These are phyloP conservation scores for Eleginops maclovinus DNA, from an alignment of 2,113 vertebrate species.

Conservation along the genomic window DNA sequence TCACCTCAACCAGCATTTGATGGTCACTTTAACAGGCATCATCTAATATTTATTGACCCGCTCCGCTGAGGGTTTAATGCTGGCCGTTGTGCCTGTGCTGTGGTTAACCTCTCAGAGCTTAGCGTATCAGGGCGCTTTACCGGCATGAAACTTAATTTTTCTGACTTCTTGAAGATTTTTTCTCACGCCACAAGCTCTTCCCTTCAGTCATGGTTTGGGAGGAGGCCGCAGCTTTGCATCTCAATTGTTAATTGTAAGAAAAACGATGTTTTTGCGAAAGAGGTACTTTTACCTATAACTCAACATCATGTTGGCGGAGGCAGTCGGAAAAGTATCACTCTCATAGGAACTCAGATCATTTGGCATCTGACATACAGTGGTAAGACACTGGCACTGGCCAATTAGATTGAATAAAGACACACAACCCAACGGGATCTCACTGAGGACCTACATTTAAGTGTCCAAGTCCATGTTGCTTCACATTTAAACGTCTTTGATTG, in stretches of 20 bases:
- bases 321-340: not conserved
- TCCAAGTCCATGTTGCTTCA: not conserved
- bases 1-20: conserved; percentile 66
- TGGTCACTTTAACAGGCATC: conserved; percentile 79
- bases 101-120: conserved; percentile 62
- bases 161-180: conserved; percentile 38
- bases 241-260: conserved; percentile 7
- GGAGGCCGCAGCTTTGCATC: conserved; percentile 3
- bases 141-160: conserved; percentile 37
- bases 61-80: conserved; percentile 60
- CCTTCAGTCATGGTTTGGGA: conserved; percentile 17
- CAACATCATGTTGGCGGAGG: not conserved
- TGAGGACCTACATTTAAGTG: not conserved
- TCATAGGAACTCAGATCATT: not conserved
- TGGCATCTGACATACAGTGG: no score
- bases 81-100: conserved; percentile 47
- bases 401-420: no score
- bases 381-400: not conserved
- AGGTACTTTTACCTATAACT: not conserved
- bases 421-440: not conserved
- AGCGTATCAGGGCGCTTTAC: conserved; percentile 36
- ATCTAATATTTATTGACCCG: conserved; percentile 77
- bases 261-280: not conserved
- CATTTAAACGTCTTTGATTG: not conserved
- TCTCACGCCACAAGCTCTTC: conserved; percentile 7